Evolutionary conservation across 2,113 vertebrate species (phyloP).

Genomic region (Helogale parvula): DNA sequence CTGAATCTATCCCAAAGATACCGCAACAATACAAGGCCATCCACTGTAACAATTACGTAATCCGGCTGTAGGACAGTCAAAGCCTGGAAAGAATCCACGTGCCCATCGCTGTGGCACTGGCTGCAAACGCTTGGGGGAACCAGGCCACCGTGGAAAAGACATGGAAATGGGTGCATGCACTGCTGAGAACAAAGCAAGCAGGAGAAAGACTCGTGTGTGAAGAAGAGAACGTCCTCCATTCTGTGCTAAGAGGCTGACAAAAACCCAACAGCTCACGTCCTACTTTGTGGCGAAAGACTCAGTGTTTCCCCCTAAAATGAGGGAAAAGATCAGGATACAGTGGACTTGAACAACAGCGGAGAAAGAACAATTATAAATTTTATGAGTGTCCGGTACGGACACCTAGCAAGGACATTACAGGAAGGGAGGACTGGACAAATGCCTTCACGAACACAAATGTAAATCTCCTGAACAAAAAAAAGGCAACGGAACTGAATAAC

Average conservation of each 20-base stretch:
- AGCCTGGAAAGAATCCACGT: not conserved
- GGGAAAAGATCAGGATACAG: not conserved
- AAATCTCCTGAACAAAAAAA: not conserved
- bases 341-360: not conserved
- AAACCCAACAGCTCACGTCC: not conserved
- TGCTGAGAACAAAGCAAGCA: not conserved
- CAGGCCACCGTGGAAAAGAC: not conserved
- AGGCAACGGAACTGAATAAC: not conserved
- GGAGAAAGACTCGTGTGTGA: fast-evolving
- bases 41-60: not conserved
- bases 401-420: not conserved
- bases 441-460: not conserved
- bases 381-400: not conserved
- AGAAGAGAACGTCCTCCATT: not conserved
- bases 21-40: not conserved
- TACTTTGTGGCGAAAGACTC: not conserved
- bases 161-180: no score
- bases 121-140: not conserved
- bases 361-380: not conserved
- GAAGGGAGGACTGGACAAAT: not conserved
- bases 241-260: not conserved
- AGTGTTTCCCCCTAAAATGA: not conserved
- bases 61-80: not conserved
- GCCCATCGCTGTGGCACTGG: not conserved
- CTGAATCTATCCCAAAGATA: not conserved